Percentiles rank a stretch among this genome's conserved stretches.
phyloP scores from a whole-genome alignment of 2,113 vertebrate species.

The Procavia capensis region DNA sequence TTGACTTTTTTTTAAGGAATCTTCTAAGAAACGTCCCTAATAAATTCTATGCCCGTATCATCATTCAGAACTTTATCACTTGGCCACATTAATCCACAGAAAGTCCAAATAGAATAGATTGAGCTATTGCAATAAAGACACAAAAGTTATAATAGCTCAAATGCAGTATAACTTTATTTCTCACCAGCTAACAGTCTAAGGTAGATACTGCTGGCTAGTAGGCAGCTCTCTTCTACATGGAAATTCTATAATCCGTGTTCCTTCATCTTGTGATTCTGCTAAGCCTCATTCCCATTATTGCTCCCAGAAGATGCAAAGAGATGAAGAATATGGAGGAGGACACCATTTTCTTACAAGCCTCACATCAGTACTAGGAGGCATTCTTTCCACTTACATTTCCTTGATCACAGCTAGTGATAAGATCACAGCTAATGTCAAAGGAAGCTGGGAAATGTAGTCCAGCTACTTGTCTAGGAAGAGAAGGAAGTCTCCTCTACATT shows the following conservation, averaged over 20 bases:
- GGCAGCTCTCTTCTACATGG: neutral
- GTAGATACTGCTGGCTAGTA: neutral
- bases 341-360: constrained; percentile 1
- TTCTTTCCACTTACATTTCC: neutral
- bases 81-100: neutral
- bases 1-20: neutral
- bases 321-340: neutral
- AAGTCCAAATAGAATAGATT: neutral
- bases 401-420: neutral
- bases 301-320: neutral
- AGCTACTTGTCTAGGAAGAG: neutral
- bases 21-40: neutral
- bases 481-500: neutral
- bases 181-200: neutral
- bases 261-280: too few species aligned
- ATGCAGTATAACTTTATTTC: neutral
- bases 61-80: neutral
- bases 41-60: neutral
- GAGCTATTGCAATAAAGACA: neutral
- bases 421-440: neutral
- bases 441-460: neutral
- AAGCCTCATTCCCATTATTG: neutral
- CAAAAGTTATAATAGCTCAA: neutral
- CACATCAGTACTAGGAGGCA: neutral
- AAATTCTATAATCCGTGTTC: too few species aligned